These are phyloP conservation scores for Callyntrura sp. DNA, from an alignment of 2,888 invertebrate genomes.

Conservation along the genomic window DNA sequence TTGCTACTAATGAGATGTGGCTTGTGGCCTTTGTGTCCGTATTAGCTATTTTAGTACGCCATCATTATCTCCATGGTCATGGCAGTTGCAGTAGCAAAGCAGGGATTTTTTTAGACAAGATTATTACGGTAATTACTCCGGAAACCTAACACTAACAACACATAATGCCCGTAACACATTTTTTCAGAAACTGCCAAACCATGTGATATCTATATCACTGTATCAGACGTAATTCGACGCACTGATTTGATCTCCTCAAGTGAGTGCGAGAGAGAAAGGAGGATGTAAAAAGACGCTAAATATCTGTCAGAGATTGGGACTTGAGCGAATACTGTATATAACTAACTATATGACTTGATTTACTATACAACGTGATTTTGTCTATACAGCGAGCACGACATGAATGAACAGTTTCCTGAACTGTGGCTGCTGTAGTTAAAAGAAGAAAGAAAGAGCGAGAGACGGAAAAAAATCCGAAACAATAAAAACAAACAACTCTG, in stretches of 20 bases:
- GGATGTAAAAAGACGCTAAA: background rate
- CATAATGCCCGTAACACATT: background rate
- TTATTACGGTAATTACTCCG: constrained; percentile 14
- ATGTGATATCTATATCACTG: background rate
- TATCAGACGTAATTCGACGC: no score
- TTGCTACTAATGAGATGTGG: constrained; percentile 29
- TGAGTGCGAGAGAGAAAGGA: background rate
- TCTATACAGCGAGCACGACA: background rate
- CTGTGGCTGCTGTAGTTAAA: no score
- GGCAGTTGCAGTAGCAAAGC: background rate
- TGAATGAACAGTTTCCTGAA: background rate
- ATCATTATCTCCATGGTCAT: background rate
- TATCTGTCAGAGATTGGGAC: background rate
- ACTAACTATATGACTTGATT: no score
- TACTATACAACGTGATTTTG: no score
- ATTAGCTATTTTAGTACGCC: background rate
- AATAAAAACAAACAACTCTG: constrained; percentile 2
- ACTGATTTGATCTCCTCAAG: background rate
- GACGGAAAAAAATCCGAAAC: background rate
- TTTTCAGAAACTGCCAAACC: background rate
- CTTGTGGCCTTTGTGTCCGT: constrained; percentile 5
- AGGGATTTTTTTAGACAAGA: background rate
- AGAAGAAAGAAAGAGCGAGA: no score
- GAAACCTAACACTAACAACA: background rate
- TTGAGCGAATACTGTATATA: background rate